Evolutionary conservation across 2,113 vertebrate species (phyloP), one percentile per base, ranked within the genome.

Genomic region (Hystrix cristata): DNA sequence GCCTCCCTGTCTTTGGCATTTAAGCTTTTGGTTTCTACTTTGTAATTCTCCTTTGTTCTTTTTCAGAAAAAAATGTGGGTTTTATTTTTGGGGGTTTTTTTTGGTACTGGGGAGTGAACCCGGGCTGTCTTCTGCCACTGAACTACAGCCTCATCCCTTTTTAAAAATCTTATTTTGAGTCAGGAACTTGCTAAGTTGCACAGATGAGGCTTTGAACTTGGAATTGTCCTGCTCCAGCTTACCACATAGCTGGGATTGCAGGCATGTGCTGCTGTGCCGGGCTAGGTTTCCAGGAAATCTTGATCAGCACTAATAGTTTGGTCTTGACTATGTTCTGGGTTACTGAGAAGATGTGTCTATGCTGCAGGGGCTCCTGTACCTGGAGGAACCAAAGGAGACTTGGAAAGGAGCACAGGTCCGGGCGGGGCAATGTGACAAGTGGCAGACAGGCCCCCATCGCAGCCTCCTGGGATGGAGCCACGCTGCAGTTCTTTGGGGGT

Each of bases 21-120:
- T 78, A 59, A 60, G 43, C 4, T 55, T 95, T 93, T 51, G 23
- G 18, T 86, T 93, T 92, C 51, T 83, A 29, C 85, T 57, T 72
- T 67, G 19, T 79, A 53, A 80, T 90, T 94, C 53, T 25, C 38
- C 74, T 60, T 60, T 71, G 64, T 15, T 90, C 27, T 74, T 78
- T 34, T 90, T 78, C 27, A 51, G 81, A 83, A 92, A 84, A 64
- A 46, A 12, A 65, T 38, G 38, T 38, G 38, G 38, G 38, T 38
- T 38, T 38, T 38, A 38, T 69, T 38, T 18, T 8, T 59, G 57
- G 57, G 13, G 57, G 15, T n/a, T n/a, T 38, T 57, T 57, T 57
- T 57, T 57, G 25, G 57, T 59, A 64, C 62, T 64, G 15, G 25
- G 15, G 62, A 64, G 19, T 64, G 62, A 64, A 34, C 65, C 14